These are phyloP conservation scores for Drosophila melanica DNA, from an alignment of 1,140 invertebrate genomes.

Conservation along the genomic window DNA sequence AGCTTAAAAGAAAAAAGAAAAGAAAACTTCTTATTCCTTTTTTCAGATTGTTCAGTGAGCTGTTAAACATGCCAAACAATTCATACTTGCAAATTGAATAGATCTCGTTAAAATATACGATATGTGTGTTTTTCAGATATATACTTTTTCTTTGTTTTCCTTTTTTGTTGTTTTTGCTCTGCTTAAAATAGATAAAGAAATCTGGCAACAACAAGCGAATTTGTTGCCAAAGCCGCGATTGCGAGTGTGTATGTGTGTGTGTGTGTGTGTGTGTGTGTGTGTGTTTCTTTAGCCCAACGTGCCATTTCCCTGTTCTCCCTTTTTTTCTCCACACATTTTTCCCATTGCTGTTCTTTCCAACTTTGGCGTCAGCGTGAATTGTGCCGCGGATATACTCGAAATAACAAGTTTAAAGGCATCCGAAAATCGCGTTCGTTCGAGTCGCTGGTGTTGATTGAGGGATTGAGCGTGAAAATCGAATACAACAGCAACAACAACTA, in stretches of 20 bases:
- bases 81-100: constrained; percentile 79
- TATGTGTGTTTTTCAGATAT: constrained; percentile 10
- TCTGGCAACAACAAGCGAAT: constrained; percentile 73
- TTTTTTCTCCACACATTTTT: neutral
- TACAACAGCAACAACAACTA: constrained; percentile 42
- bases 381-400: constrained; percentile 70
- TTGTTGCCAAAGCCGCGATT: constrained; percentile 74
- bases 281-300: no score
- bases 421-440: constrained; percentile 49
- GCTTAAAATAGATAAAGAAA: constrained; percentile 75
- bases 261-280: neutral
- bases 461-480: constrained; percentile 79
- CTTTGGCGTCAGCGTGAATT: constrained; percentile 40
- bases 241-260: constrained; percentile 11
- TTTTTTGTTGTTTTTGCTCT: constrained; percentile 54
- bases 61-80: constrained; percentile 76
- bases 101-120: constrained; percentile 41
- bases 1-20: no score
- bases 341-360: constrained; percentile 10
- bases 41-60: constrained; percentile 69
- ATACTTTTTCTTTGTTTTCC: constrained; percentile 9
- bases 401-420: constrained; percentile 81
- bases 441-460: constrained; percentile 69
- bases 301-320: neutral
- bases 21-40: neutral